Conservation (phyloP, 2,113 vertebrate species). For the Coracopsis vasa region DNA sequence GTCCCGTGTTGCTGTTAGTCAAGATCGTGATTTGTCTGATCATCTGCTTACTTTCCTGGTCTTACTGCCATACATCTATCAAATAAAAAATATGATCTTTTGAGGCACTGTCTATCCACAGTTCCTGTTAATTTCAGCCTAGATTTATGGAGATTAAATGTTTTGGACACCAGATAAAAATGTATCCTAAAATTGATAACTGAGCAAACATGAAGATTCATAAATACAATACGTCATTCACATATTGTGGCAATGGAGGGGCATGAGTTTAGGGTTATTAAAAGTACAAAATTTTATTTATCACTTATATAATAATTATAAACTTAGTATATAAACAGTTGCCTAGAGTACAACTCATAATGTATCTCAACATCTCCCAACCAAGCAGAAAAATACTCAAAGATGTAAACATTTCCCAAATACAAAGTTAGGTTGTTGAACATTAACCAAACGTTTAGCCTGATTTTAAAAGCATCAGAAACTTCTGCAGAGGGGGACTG, state of each 20-base stretch:
- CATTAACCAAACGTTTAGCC: neutral
- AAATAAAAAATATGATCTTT: neutral
- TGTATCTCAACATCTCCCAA: neutral
- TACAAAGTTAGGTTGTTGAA: neutral
- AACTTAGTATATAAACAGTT: neutral
- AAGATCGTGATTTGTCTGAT: neutral
- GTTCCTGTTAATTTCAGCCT: neutral
- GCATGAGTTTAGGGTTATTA: neutral
- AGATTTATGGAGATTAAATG: neutral
- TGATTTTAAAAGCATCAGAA: neutral
- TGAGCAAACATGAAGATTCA: neutral
- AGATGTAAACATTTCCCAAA: neutral
- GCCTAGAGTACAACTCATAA: neutral
- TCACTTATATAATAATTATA: neutral
- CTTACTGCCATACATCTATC: neutral
- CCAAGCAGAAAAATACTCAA: neutral
- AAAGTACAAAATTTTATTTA: neutral
- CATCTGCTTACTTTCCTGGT: neutral
- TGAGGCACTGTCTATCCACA: neutral
- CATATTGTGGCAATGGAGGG: neutral
- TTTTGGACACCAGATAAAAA: neutral
- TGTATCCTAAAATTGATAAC: neutral
- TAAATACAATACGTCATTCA: neutral
- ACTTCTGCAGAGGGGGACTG: neutral
- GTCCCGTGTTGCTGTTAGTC: neutral